These are phyloP conservation scores for Pyrrhosoma nymphula DNA, from an alignment of 2,888 invertebrate genomes.

Conservation along the genomic window DNA sequence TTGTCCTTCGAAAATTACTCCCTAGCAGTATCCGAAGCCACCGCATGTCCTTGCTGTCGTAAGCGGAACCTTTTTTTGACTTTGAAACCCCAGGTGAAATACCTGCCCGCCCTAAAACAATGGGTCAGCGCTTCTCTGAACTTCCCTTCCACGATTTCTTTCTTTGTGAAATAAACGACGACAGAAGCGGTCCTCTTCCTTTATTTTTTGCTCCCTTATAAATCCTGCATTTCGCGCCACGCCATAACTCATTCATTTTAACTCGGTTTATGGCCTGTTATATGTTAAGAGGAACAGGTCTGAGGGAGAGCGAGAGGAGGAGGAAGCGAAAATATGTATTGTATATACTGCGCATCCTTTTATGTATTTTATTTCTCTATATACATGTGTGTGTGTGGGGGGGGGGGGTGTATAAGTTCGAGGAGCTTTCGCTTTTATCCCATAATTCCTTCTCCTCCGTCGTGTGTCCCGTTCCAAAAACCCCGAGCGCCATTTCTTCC, in stretches of 20 bases:
- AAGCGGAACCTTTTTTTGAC: not conserved
- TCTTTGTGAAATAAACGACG: constrained; percentile 22
- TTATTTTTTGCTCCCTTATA: constrained; percentile 10
- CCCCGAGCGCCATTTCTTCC: not conserved
- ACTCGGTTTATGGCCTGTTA: constrained; percentile 36
- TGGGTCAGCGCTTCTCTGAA: not conserved
- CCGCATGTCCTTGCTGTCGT: no score
- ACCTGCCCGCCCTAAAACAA: constrained; percentile 24
- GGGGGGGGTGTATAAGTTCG: not conserved
- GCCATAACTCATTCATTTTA: constrained; percentile 33
- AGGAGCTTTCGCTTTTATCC: not conserved
- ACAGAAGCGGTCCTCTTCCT: not conserved
- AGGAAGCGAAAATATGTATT: not conserved
- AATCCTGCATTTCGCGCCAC: constrained; percentile 11
- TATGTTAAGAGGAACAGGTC: constrained; percentile 14
- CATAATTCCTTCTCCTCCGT: constrained; percentile 11
- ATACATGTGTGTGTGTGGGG: no score
- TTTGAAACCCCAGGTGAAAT: not conserved
- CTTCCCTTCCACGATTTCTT: not conserved
- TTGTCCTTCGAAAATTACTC: no score
- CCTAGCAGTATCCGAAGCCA: no score
- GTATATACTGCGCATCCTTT: not conserved
- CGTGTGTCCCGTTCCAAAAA: not conserved
- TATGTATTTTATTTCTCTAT: not conserved
- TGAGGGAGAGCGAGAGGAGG: not conserved